These are phyloP conservation scores for Lycaon pictus DNA, from an alignment of 2,113 vertebrate species.

Conservation along the genomic window DNA sequence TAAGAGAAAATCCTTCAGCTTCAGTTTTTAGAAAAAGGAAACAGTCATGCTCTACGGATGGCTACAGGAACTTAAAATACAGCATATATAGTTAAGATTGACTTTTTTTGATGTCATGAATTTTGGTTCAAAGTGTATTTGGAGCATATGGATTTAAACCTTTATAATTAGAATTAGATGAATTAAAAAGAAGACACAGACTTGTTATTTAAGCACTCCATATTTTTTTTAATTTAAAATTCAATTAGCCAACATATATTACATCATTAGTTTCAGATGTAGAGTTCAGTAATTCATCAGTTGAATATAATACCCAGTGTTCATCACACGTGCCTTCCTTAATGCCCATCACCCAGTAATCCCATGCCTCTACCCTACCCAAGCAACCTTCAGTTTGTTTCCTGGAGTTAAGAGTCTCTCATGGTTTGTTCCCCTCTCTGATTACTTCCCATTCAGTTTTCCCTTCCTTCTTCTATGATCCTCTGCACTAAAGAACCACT, in stretches of 20 bases:
- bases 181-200: not conserved
- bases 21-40: not conserved
- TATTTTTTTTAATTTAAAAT: not conserved
- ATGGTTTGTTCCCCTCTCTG: not conserved
- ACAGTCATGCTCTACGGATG: not conserved
- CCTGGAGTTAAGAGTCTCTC: not conserved
- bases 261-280: not conserved
- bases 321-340: not conserved
- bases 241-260: not conserved
- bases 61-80: not conserved
- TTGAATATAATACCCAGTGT: not conserved
- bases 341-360: not conserved
- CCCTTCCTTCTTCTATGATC: not conserved
- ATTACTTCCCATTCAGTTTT: not conserved
- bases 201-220: not conserved
- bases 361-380: not conserved
- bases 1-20: not conserved
- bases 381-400: not conserved
- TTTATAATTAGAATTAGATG: not conserved
- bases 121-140: not conserved
- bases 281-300: not conserved
- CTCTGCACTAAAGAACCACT: not conserved
- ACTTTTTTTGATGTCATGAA: not conserved
- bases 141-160: not conserved
- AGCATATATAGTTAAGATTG: not conserved